Base-by-base conservation (phyloP, 2,113 vertebrate species). In the Cheilinus undulatus region DNA sequence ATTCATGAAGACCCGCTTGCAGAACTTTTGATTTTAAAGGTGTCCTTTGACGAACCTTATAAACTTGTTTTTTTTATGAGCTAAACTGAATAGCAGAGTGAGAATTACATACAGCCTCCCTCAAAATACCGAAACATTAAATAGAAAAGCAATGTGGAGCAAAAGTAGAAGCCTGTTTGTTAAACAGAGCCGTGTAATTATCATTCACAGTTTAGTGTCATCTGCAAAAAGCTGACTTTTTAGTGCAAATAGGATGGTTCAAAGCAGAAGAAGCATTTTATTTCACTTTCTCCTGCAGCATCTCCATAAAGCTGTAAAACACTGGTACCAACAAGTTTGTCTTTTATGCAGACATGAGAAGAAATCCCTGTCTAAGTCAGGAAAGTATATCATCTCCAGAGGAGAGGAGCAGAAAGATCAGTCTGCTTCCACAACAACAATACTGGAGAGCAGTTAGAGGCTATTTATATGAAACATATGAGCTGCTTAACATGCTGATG, bases 321-420 rank as follows among this genome's bases (percentile, higher is more conserved):
- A 27, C 48, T 40, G 45, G 65, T 70, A 49, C 68, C 48, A 67
- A 69, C 72, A 72, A 71, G 54, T 75, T 70, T 30, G 54, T 52
- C 51, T 74, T 72, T 86, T 69, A 53, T 67, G 73, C 59, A 34
- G 50, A 57, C 67, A 80, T 88, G 56, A 79, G 79, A 90, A 86
- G 64, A 83, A 83, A 79, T 64, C 76, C 56, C 67, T 80, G 58
- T 87, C 81, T 86, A 73, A 78, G 69, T 82, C 51, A 59, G 60
- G 76, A 77, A 72, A 75, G 78, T 80, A 69, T 83, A 62, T 84
- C 42, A 76, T 78, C 60, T 75, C 65, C 56, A 52, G 65, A 76
- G 52, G 69, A 86, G 59, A 26, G 61, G 26, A 73, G 74, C 69
- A 68, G 64, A 77, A 53, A 53, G 64, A 86, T 89, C 40, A 58